These are phyloP conservation scores for Podargus strigoides DNA, from an alignment of 2,797 vertebrate species.

Conservation along the genomic window DNA sequence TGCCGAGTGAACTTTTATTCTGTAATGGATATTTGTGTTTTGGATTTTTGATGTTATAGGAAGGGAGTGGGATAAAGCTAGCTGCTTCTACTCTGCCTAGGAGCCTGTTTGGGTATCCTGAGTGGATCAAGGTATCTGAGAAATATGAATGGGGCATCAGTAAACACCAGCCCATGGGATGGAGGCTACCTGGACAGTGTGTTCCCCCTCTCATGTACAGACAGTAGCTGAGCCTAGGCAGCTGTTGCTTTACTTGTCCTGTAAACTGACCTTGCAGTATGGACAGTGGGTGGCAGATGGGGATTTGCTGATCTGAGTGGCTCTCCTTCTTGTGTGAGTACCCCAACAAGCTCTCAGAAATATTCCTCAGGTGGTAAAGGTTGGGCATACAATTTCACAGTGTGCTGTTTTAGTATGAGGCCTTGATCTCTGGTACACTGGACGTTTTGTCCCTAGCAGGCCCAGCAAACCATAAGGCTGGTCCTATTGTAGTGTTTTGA, in stretches of 20 bases:
- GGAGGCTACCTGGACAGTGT: not conserved
- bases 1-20: not conserved
- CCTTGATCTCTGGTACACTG: not conserved
- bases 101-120: not conserved
- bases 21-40: not conserved
- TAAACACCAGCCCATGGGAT: not conserved
- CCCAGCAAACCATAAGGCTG: not conserved
- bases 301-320: not conserved
- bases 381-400: not conserved
- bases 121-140: not conserved
- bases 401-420: not conserved
- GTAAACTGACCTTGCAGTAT: not conserved
- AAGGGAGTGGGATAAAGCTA: not conserved
- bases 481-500: not conserved
- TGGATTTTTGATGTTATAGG: not conserved
- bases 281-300: not conserved
- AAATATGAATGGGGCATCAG: not conserved
- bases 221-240: not conserved
- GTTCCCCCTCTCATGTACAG: not conserved
- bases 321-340: not conserved
- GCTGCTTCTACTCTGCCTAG: not conserved
- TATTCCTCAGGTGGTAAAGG: not conserved
- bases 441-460: not conserved
- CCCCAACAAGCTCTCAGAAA: not conserved
- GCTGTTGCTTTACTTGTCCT: not conserved